Evolutionary conservation across 2,113 vertebrate genomes (phyloP).

Genomic region (Lasiurus borealis): DNA sequence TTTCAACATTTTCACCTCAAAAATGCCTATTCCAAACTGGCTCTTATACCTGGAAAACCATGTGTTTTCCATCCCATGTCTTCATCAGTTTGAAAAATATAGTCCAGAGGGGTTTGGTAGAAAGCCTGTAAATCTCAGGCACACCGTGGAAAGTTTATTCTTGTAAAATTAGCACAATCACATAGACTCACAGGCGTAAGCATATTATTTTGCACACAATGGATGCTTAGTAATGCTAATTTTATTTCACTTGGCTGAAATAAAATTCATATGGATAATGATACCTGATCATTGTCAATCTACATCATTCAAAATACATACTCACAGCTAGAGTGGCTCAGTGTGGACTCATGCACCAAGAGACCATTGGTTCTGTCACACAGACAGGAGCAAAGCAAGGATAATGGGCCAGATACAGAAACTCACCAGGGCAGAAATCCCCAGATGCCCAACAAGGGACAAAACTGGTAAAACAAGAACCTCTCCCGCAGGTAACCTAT

Average conservation of each 20-base stretch:
- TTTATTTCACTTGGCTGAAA: conserved; percentile 9
- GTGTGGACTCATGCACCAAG: too few species aligned
- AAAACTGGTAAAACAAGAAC: too few species aligned
- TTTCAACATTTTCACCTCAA: conserved; percentile 70
- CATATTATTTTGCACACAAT: background rate
- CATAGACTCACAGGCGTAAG: background rate
- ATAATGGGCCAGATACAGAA: too few species aligned
- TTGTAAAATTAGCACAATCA: background rate
- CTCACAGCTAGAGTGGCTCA: background rate
- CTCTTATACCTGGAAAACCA: conserved; percentile 25
- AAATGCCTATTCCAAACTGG: conserved; percentile 46
- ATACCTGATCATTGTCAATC: background rate
- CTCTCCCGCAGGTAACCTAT: too few species aligned
- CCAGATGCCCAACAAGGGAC: too few species aligned
- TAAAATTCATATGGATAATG: background rate
- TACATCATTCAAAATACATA: background rate
- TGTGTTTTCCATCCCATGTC: conserved; percentile 23
- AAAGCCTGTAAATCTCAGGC: background rate
- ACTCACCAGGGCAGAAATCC: too few species aligned
- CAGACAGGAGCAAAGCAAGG: too few species aligned
- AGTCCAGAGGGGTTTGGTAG: background rate
- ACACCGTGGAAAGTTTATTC: background rate
- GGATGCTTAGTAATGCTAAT: background rate
- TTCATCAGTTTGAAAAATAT: conserved; percentile 52
- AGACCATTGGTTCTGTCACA: too few species aligned